A percentile compares a stretch with the other conserved stretches of the same genome.
These are phyloP conservation scores for Eumacrocentrus americanus DNA, from an alignment of 2,888 invertebrate species.

Conservation along the genomic window DNA sequence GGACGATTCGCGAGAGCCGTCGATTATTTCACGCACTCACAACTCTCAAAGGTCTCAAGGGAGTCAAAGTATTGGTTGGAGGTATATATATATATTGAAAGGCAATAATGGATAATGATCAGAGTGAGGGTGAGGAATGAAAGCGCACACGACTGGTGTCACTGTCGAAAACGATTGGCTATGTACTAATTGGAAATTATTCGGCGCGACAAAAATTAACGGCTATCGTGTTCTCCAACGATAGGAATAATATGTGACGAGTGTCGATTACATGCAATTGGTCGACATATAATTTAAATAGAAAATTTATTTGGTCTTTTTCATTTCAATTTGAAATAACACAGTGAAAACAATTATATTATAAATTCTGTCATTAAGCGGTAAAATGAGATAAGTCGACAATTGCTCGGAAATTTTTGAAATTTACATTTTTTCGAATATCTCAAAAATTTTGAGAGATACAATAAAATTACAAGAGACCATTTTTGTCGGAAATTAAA, in stretches of 20 bases:
- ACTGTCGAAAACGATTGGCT: neutral
- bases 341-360: no score
- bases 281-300: no score
- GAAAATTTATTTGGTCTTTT: no score
- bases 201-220: neutral
- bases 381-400: no score
- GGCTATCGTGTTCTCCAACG: neutral
- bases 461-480: no score
- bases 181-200: neutral
- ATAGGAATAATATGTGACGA: neutral
- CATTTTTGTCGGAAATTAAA: no score
- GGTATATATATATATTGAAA: neutral
- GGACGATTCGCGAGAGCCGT: slow-evolving; percentile 28
- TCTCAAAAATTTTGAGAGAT: no score
- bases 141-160: no score
- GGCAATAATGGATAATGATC: neutral
- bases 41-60: slow-evolving; percentile 30
- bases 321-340: no score
- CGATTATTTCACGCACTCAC: slow-evolving; percentile 47
- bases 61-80: neutral
- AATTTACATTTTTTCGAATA: no score
- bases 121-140: neutral
- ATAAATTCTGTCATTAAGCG: no score
- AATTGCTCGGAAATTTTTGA: no score
- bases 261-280: neutral